Base-by-base conservation (phyloP, 2,113 vertebrate genomes). In the Fregetta grallaria region DNA sequence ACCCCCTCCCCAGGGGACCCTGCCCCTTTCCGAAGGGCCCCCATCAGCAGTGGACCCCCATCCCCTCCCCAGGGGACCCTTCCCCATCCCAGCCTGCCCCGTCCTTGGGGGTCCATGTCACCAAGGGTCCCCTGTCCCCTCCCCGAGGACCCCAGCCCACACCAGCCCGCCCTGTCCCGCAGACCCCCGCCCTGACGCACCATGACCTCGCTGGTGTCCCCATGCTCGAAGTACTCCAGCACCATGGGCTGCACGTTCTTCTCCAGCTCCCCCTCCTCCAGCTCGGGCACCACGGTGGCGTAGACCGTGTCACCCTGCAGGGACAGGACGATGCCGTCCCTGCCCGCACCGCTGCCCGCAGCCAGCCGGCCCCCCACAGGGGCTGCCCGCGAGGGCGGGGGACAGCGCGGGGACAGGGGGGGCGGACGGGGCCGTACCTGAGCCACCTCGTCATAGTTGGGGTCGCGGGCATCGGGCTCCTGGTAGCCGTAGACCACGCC, bases 151-250 rank as follows among this genome's bases (percentile, higher is more conserved):
- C 13, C 40, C 42, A 22, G 47, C 20, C 47, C 47, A 49, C 45
- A 8, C 45, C 45, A 45, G 45, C 19, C 27, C 27, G 21, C 34
- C 42, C 19, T 7, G 1, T 10, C 52, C 30, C 8, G 19, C 19
- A 10, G 45, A 47, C 25, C 73, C 80, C 58, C 14, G 7, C 67
- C 30, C 49, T 22, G 3, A 36, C 96, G 95, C 92, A 99, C 99
- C 98, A 99, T 94, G 47, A 99, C 99, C 78, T 99, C 99, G 55
- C 98, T 97, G 59, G 99, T 98, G 97, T 99, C 99, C 94, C 98
- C 99, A 3, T 99, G 99, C 93, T 99, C 98, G 79, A 99, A 99
- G 96, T 99, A 99, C 81, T 99, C 99, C 96, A 98, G 95, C 76
- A 99, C 98, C 78, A 99, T 99, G 9, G 99, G 99, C 94, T 98